Evolutionary conservation across 2,113 vertebrate genomes (phyloP).

Genomic region (Propithecus coquereli): DNA sequence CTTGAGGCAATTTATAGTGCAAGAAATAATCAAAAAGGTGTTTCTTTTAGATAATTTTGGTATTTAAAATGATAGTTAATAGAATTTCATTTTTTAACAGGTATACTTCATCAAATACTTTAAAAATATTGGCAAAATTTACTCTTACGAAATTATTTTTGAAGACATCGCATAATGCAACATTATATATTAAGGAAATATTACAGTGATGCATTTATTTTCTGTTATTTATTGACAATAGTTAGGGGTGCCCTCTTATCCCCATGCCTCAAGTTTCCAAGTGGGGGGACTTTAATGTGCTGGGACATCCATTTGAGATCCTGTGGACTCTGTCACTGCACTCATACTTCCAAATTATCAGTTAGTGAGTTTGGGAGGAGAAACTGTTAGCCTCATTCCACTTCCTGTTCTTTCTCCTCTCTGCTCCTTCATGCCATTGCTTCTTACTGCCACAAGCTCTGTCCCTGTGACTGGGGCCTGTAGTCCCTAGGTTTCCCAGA

Average conservation of each 20-base stretch:
- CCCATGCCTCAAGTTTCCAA: not conserved
- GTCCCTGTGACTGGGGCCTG: fast-evolving
- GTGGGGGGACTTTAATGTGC: not conserved
- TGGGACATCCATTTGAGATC: no score
- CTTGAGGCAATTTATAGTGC: constrained; percentile 32
- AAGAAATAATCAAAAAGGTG: constrained; percentile 57
- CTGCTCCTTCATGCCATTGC: fast-evolving
- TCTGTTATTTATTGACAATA: not conserved
- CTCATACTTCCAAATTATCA: not conserved
- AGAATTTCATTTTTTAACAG: constrained; percentile 42
- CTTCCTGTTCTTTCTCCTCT: not conserved
- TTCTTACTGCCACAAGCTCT: not conserved
- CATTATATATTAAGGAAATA: not conserved
- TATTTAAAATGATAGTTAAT: constrained; percentile 53
- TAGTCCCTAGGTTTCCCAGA: not conserved
- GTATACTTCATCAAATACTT: not conserved
- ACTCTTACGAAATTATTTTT: not conserved
- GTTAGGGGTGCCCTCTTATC: not conserved
- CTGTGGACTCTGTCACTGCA: not conserved
- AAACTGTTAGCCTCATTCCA: not conserved
- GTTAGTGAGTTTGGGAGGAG: not conserved
- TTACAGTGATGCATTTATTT: not conserved
- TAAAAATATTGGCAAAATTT: not conserved
- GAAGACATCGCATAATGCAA: not conserved
- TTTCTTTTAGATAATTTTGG: constrained; percentile 47